Percentiles rank a stretch among this genome's conserved stretches.
phyloP scores from a whole-genome alignment of 2,888 invertebrate species.

The Iselma pallidipennis region DNA sequence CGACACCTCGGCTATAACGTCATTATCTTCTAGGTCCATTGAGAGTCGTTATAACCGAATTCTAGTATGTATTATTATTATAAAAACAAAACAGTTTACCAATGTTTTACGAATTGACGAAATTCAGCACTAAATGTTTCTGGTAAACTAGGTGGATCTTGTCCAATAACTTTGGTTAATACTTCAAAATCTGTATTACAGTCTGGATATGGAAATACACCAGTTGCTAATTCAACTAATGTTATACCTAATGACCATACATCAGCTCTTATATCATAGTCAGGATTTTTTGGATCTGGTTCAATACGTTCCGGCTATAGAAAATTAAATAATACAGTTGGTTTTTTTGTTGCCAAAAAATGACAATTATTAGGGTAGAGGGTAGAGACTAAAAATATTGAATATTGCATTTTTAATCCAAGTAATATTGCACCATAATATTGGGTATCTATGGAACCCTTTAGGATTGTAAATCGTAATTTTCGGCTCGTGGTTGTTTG shows the following conservation, averaged over 20 bases:
- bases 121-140: constrained; percentile 82
- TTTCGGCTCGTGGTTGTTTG: too few species aligned
- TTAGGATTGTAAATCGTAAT: too few species aligned
- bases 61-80: too few species aligned
- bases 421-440: too few species aligned
- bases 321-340: background rate
- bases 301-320: constrained; percentile 91
- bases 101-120: constrained; percentile 87
- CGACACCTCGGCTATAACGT: too few species aligned
- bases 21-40: too few species aligned
- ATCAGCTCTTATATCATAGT: constrained; percentile 98
- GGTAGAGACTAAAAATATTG: too few species aligned
- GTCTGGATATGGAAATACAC: constrained; percentile 91
- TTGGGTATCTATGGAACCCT: too few species aligned
- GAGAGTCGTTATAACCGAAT: too few species aligned
- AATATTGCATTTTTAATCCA: too few species aligned
- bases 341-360: too few species aligned
- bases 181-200: constrained; percentile 99
- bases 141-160: constrained; percentile 87
- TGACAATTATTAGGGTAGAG: too few species aligned
- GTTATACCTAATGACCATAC: constrained; percentile 99
- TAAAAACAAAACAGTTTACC: constrained; percentile 62
- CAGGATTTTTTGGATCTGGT: constrained; percentile 88
- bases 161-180: constrained; percentile 83
- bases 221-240: constrained; percentile 94